A percentile compares a stretch with the other conserved stretches of the same genome.
Conservation (phyloP, 2,888 invertebrate species). For the Ormyrus pomaceus region DNA sequence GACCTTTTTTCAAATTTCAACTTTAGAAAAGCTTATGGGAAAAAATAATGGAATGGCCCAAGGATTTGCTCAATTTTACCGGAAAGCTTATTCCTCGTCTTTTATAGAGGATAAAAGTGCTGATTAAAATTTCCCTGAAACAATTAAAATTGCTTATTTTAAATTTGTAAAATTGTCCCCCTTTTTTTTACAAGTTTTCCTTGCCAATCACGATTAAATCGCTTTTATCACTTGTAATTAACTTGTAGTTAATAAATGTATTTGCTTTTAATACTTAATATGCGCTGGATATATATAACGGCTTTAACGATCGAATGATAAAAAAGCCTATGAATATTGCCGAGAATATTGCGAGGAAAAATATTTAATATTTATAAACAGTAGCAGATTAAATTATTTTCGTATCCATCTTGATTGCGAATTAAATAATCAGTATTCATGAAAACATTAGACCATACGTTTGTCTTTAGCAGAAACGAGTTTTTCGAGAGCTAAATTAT, state of each 20-base stretch:
- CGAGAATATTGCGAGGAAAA: background rate
- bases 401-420: slow-evolving; percentile 22
- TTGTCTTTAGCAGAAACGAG: no score
- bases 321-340: background rate
- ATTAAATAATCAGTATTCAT: slow-evolving; percentile 19
- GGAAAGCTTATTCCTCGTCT: background rate
- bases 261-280: background rate
- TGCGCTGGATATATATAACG: background rate
- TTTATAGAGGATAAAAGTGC: background rate
- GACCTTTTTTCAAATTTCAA: slow-evolving; percentile 35
- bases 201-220: background rate
- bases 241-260: background rate
- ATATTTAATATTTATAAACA: slow-evolving; percentile 24
- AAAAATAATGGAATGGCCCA: slow-evolving; percentile 38
- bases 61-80: slow-evolving; percentile 9
- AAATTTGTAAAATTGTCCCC: background rate
- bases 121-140: slow-evolving; percentile 15
- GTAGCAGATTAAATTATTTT: slow-evolving; percentile 39
- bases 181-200: no score
- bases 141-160: background rate
- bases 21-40: slow-evolving; percentile 33
- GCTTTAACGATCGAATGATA: background rate
- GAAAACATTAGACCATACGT: background rate
- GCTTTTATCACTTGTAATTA: background rate
- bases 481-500: background rate